Evolutionary conservation across 2,113 vertebrate genomes (phyloP).

Genomic region (Plestiodon gilberti): DNA sequence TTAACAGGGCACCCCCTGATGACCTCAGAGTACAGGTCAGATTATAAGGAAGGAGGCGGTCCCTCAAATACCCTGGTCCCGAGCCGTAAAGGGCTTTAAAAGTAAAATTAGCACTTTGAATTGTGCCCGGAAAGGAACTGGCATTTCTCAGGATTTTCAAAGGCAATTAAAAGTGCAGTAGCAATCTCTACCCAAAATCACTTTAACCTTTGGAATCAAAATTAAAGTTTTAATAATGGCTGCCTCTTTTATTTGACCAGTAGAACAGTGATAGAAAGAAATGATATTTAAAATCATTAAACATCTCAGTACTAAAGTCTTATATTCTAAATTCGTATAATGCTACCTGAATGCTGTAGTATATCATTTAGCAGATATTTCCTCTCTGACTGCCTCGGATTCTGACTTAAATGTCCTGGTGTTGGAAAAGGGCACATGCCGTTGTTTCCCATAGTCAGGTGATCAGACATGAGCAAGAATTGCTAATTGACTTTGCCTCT

Average conservation of each 20-base stretch:
- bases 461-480: background rate
- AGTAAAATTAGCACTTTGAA: too few relatives aligned
- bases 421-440: background rate
- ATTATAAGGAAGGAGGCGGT: too few relatives aligned
- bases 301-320: background rate
- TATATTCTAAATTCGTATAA: background rate
- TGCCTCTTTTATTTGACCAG: background rate
- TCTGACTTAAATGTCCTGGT: conserved; percentile 7
- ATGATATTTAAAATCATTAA: background rate
- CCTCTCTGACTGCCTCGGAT: background rate
- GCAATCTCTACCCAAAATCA: background rate
- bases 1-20: too few relatives aligned
- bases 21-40: too few relatives aligned
- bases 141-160: background rate
- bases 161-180: background rate
- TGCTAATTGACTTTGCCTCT: background rate
- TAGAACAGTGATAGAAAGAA: background rate
- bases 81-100: too few relatives aligned
- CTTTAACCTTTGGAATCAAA: background rate
- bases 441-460: background rate
- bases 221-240: background rate
- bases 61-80: too few relatives aligned
- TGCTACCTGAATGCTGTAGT: background rate
- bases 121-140: too few relatives aligned
- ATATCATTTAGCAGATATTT: background rate